Evolutionary conservation across 2,888 invertebrate genomes (phyloP).

Genomic region (Caenorhabditis becei): DNA sequence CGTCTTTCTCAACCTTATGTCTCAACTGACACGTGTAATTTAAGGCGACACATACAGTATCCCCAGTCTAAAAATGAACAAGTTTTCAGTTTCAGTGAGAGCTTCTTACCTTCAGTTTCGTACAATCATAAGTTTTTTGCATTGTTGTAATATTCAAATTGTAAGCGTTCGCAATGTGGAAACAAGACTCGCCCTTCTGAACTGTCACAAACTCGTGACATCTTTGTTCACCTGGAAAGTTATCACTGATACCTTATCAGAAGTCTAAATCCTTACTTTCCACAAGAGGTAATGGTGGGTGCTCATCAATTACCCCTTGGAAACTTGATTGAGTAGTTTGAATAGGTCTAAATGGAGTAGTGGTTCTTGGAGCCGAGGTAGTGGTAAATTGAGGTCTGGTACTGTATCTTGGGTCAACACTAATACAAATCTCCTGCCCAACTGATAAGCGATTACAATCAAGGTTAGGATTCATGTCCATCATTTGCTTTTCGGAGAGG

Average conservation of each 20-base stretch:
- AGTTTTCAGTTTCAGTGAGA: not conserved
- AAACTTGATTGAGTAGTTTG: not conserved
- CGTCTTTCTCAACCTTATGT: not conserved
- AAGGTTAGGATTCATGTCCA: conserved; percentile 14
- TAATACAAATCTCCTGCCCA: conserved; percentile 2
- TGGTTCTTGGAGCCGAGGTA: not conserved
- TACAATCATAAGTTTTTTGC: conserved; percentile 5
- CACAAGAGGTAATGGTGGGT: not conserved
- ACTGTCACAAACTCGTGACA: conserved; percentile 18
- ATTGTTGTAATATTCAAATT: not conserved
- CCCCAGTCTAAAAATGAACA: conserved; percentile 15
- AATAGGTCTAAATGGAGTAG: not conserved
- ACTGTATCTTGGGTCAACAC: not conserved
- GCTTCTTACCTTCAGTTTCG: not conserved
- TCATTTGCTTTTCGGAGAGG: conserved; percentile 5
- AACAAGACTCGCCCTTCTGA: not conserved
- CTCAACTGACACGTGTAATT: conserved; percentile 17
- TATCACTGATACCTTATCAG: not conserved
- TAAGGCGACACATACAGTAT: conserved; percentile 13
- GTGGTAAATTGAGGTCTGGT: too few relatives aligned
- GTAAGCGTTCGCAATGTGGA: not conserved
- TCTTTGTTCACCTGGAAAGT: not conserved
- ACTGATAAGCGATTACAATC: conserved; percentile 25
- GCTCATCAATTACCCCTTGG: not conserved
- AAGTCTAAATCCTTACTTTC: not conserved